A percentile compares a stretch with the other conserved stretches of the same genome.
These are phyloP conservation scores for Eulimnadia texana DNA, from an alignment of 1,140 invertebrate species.

Conservation along the genomic window DNA sequence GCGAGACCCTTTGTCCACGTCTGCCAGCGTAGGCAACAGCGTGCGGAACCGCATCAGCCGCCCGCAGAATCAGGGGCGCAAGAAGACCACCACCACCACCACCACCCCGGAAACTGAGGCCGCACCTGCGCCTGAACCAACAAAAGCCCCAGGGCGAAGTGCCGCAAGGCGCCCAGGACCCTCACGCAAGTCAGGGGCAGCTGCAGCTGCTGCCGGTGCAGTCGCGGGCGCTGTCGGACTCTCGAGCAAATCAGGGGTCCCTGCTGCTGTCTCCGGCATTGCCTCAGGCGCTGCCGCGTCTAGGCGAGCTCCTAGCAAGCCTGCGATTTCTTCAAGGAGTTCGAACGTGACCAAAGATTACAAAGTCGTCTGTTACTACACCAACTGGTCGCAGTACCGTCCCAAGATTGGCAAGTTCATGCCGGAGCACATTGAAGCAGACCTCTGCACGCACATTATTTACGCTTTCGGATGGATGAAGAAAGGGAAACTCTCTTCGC, in stretches of 20 bases:
- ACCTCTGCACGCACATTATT: slow-evolving; percentile 89
- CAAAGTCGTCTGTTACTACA: slow-evolving; percentile 86
- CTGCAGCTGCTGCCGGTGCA: slow-evolving; percentile 3
- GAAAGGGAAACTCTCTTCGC: slow-evolving; percentile 79
- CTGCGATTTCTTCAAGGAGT: background rate
- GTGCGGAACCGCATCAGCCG: slow-evolving; percentile 11
- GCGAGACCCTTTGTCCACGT: slow-evolving; percentile 5
- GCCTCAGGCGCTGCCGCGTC: too few relatives aligned
- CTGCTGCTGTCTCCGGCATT: too few relatives aligned
- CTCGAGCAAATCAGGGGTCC: too few relatives aligned
- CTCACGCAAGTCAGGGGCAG: background rate
- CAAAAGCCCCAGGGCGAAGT: background rate
- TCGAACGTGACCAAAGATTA: slow-evolving; percentile 11
- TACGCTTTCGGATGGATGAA: slow-evolving; percentile 95
- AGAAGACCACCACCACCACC: background rate
- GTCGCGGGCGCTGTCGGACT: background rate
- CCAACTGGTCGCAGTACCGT: slow-evolving; percentile 93
- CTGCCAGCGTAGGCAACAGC: slow-evolving; percentile 15
- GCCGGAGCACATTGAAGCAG: slow-evolving; percentile 87
- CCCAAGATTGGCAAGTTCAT: slow-evolving; percentile 81
- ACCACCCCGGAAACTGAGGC: background rate
- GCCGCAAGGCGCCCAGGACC: background rate
- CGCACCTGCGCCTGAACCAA: background rate
- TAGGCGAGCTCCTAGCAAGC: too few relatives aligned
- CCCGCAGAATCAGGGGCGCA: background rate